Base-by-base conservation (phyloP, 2,888 invertebrate genomes). In the Micoletzkya japonica region DNA sequence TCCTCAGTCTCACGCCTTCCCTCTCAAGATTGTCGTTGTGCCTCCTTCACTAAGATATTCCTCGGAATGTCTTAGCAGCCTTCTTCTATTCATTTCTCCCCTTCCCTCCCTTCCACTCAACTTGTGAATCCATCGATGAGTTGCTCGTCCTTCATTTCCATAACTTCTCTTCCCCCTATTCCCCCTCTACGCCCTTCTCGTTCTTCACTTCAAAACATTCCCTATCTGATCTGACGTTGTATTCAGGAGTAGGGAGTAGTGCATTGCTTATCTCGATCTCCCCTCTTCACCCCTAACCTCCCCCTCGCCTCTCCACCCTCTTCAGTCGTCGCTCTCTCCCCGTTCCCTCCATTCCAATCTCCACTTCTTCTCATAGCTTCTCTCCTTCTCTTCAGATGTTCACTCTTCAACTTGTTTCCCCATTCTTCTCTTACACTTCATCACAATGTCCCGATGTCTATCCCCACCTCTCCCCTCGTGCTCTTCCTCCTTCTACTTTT, bases 221-320 rank as follows among this genome's bases (percentile, higher is more conserved):
- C 26, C 20, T 20, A 20, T 54, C 28, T 54, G 54, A 57, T 57
- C 17, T 30, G 32, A 32, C n/a, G 17, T 17, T 54, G 58, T 34
- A 57, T 57, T 32, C n/a, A 32, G 30, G 57, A 7, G 30, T 3
- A 56, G 17, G 57, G 57, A 57, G 57, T 30, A n/a, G 24, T 1
- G 24, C 30, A 32, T 36, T 6, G 39, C 39, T 26, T 10, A 4
- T 39, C 59, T 24, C 59, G 26, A 24, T 30, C 34, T 30, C 63
- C 28, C 24, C 32, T 34, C 49, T 50, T 63, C 44, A 63, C 50
- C 50, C 63, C 63, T 63, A 50, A 63, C 44, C 63, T 63, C 49
- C 49, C 49, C 50, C 63, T 49, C 28, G 4, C 24, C 17, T 52
- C 17, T 24, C n/a, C 52, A 52, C 24, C 10, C 52, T 39, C 39